phyloP scores from a whole-genome alignment of 2,797 vertebrate genomes.

The Platalea minor region DNA sequence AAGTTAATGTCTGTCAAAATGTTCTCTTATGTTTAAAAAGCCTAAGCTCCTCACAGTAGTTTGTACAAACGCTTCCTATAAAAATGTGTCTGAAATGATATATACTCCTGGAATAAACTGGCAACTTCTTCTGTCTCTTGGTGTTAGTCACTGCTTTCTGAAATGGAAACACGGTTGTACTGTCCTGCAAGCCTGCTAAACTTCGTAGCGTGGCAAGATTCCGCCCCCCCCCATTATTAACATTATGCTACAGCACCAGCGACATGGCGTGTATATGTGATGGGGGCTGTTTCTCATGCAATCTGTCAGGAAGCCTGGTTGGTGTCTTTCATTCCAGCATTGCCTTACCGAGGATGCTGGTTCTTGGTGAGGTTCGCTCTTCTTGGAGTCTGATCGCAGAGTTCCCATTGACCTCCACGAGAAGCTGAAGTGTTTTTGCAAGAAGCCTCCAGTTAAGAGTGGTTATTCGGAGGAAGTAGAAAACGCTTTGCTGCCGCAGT shows the following conservation, averaged over 20 bases:
- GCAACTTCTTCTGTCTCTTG: not conserved
- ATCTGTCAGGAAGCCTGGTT: not conserved
- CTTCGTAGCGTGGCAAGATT: not conserved
- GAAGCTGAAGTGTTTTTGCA: not conserved
- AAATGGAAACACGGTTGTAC: not conserved
- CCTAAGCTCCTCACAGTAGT: not conserved
- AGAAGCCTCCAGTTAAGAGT: not conserved
- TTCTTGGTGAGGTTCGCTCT: not conserved
- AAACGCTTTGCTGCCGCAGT: not conserved
- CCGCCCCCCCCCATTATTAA: not conserved
- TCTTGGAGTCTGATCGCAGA: not conserved
- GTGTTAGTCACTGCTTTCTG: not conserved
- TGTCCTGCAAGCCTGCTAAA: not conserved
- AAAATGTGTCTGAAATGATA: not conserved
- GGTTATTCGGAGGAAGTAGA: not conserved
- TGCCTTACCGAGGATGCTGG: not conserved
- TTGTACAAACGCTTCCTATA: not conserved
- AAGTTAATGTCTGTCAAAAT: conserved; percentile 21
- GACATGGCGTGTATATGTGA: not conserved
- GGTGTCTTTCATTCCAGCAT: not conserved
- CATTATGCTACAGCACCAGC: not conserved
- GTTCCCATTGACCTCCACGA: not conserved
- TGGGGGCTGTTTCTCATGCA: not conserved
- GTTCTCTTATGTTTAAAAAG: conserved; percentile 11
- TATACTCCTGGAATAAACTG: not conserved